phyloP scores from a whole-genome alignment of 2,113 vertebrate genomes.

The Rhinopithecus roxellana region DNA sequence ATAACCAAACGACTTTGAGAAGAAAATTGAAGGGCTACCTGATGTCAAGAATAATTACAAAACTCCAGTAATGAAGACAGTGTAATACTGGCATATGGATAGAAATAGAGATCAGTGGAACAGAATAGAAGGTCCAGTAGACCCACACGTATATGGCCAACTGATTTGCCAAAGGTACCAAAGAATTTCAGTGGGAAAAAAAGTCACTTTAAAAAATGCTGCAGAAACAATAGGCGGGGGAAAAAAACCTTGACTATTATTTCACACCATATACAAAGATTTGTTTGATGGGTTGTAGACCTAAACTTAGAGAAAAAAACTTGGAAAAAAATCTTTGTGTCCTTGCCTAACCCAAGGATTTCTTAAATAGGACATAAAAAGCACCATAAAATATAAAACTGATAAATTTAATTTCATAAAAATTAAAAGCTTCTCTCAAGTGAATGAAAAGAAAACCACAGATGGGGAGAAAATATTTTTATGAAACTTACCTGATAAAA shows the following conservation, averaged over 20 bases:
- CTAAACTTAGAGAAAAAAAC: neutral
- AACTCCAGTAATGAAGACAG: neutral
- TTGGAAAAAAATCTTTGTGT: neutral
- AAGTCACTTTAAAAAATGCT: neutral
- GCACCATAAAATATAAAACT: neutral
- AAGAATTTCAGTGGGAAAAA: neutral
- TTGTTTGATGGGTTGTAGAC: neutral
- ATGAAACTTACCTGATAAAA: neutral
- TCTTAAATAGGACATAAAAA: neutral
- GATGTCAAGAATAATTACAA: neutral
- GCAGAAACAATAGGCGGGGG: neutral
- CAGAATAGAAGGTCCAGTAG: neutral
- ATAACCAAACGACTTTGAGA: neutral
- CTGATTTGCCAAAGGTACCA: neutral
- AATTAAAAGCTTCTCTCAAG: neutral
- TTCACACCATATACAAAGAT: neutral
- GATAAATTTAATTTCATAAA: slow-evolving; percentile 20
- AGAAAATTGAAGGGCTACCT: neutral
- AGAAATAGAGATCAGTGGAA: neutral
- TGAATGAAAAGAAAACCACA: neutral
- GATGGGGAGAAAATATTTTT: neutral
- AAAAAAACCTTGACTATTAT: neutral
- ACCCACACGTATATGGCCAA: neutral
- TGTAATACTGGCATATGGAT: neutral
- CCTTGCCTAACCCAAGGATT: neutral